Percentiles rank a stretch among this genome's conserved stretches.
These are phyloP conservation scores for Sebastes steindachneri DNA, from an alignment of 2,797 vertebrate genomes.

Conservation along the genomic window DNA sequence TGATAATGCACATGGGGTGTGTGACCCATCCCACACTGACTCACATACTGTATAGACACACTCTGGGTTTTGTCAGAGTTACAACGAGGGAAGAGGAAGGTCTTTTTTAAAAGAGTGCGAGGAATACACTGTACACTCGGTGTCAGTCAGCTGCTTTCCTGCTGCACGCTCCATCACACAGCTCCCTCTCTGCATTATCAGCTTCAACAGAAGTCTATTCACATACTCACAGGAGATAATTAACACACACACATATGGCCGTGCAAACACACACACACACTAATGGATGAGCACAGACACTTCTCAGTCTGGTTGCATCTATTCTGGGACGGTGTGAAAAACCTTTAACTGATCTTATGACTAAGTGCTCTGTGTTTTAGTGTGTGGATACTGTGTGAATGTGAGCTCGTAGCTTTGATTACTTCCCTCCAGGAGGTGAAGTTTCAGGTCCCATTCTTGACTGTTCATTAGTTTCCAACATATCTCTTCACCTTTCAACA, in stretches of 20 bases:
- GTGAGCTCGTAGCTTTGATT: not conserved
- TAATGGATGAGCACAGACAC: slow-evolving; percentile 45
- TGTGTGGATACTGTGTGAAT: slow-evolving; percentile 26
- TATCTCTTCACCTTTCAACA: not conserved
- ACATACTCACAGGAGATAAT: slow-evolving; percentile 35
- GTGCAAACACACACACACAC: not conserved
- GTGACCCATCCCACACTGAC: slow-evolving; percentile 8
- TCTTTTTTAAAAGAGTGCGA: slow-evolving; percentile 14
- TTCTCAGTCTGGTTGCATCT: slow-evolving; percentile 42
- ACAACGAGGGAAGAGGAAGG: not conserved
- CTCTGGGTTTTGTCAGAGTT: slow-evolving; percentile 14
- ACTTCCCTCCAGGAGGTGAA: not conserved
- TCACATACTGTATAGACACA: not conserved
- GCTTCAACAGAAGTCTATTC: slow-evolving; percentile 58
- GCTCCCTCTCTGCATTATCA: slow-evolving; percentile 40
- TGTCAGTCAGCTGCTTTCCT: slow-evolving; percentile 62
- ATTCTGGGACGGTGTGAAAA: slow-evolving; percentile 67
- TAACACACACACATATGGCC: slow-evolving; percentile 9
- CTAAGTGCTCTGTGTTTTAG: slow-evolving; percentile 18
- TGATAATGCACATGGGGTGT: slow-evolving; percentile 1
- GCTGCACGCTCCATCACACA: slow-evolving; percentile 39
- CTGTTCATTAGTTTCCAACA: not conserved
- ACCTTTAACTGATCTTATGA: slow-evolving; percentile 63
- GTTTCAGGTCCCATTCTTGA: not conserved
- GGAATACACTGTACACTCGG: not conserved